phyloP scores from a whole-genome alignment of 2,113 vertebrate genomes.

The Pelobates fuscus region DNA sequence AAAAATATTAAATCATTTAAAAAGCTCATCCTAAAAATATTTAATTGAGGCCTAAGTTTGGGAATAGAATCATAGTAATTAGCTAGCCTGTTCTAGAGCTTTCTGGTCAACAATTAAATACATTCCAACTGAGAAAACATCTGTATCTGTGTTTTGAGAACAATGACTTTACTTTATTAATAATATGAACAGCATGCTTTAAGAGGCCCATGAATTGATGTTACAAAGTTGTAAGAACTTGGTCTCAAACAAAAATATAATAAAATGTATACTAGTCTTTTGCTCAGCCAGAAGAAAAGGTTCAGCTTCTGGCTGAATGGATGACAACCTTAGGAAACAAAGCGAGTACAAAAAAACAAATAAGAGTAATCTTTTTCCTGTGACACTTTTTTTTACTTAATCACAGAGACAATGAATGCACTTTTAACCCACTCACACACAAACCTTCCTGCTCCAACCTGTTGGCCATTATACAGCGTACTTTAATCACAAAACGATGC shows the following conservation, averaged over 20 bases:
- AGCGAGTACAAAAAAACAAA: constrained; percentile 38
- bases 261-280: constrained; percentile 33
- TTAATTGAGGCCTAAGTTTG: too few relatives aligned
- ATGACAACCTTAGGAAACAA: constrained; percentile 36
- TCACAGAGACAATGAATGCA: constrained; percentile 40
- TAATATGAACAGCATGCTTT: too few relatives aligned
- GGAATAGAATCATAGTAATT: too few relatives aligned
- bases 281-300: constrained; percentile 31
- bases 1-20: too few relatives aligned
- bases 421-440: constrained; percentile 46
- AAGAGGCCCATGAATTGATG: constrained; percentile 5
- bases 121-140: too few relatives aligned
- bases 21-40: too few relatives aligned
- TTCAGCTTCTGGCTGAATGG: constrained; percentile 39
- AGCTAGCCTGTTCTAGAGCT: too few relatives aligned
- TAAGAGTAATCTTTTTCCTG: constrained; percentile 47
- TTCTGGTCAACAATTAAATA: too few relatives aligned
- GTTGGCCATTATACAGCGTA: constrained; percentile 4
- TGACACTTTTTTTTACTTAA: constrained; percentile 45
- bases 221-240: neutral
- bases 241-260: neutral
- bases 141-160: too few relatives aligned
- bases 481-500: neutral
- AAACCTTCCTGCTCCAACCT: constrained; percentile 44
- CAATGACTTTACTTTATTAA: too few relatives aligned